Evolutionary conservation across 92 coral and sea anemone genomes (phyloP), one percentile per base, ranked within the genome.

Genomic region (Phenganax subtilis): DNA sequence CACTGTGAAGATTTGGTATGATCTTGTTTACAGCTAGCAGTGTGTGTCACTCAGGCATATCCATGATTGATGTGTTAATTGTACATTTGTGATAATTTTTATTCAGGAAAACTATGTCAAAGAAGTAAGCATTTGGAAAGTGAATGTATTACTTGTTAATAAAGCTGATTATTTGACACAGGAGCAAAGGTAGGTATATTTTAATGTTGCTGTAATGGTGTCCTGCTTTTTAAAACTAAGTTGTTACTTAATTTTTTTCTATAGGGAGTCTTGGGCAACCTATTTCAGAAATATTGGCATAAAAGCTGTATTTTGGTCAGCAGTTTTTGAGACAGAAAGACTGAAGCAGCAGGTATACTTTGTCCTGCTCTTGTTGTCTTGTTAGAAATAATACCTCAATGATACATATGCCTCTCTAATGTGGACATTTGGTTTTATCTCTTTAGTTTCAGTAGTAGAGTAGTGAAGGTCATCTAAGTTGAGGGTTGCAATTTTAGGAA

Each of bases 141-240:
- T 88, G 51, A 94, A 91, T 66, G 88, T 94, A 11, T 85, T 94
- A 69, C 89, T 94, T 9, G 77, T 94, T 57, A 94, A 94, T 78
- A 94, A 94, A 81, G 98, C 98, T 44, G 98, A 94, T 85, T 89
- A 88, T 76, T 86, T 94, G 27, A 88, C 97, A 52, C 90, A 89
- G 27, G 62, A 77, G 28, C 98, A 94, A 80, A 91, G 98, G 98
- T 93, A 77, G 47, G 47, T 37, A 37, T 37, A 37, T 37, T 37
- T 37, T 37, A 5, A 37, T 37, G 47, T 0, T 37, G 5, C 47
- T 37, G 25, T 3, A 6, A 59, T 20, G 25, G 25, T 14, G 16
- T 6, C 65, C 25, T 3, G 7, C 2, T 59, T 59, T 2, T 1
- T 59, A 20, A 2, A 59, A 59, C 25, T 20, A 59, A 59, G 6